Conservation (phyloP, 2,888 invertebrate genomes). For the Hyalella azteca region DNA sequence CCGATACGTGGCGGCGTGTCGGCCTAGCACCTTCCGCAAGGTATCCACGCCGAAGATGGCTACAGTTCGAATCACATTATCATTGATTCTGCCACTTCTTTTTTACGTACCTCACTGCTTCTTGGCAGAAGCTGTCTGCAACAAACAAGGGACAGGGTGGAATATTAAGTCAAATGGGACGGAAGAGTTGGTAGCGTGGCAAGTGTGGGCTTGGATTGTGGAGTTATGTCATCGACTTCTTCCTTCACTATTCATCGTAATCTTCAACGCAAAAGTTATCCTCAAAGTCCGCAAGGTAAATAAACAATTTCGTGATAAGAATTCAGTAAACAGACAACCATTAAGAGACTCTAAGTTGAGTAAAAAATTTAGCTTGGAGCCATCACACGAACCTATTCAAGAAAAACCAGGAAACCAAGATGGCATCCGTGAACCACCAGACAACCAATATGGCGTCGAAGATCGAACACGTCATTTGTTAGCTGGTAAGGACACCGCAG, state of each 20-base stretch:
- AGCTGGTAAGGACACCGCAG: neutral
- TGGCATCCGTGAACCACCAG: neutral
- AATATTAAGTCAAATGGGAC: constrained; percentile 59
- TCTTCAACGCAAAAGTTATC: constrained; percentile 65
- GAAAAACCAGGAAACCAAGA: neutral
- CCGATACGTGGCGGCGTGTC: constrained; percentile 66
- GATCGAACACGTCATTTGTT: neutral
- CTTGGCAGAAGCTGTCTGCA: constrained; percentile 32
- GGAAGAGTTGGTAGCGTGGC: constrained; percentile 61
- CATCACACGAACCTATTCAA: neutral
- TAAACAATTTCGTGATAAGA: neutral
- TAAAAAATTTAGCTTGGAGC: neutral
- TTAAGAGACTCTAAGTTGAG: neutral
- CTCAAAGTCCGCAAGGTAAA: constrained; percentile 63
- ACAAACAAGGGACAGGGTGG: constrained; percentile 33
- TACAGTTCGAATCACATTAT: constrained; percentile 60
- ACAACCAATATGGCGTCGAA: neutral
- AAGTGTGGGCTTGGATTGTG: constrained; percentile 63
- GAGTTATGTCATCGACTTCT: constrained; percentile 65
- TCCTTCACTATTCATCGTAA: constrained; percentile 65
- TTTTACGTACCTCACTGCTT: constrained; percentile 63
- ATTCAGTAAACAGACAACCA: neutral
- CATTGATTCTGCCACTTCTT: constrained; percentile 63
- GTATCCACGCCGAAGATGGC: constrained; percentile 62
- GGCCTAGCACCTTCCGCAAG: constrained; percentile 62